phyloP scores from a whole-genome alignment of 2,888 invertebrate species.

The Tenthredo scrophulariae region DNA sequence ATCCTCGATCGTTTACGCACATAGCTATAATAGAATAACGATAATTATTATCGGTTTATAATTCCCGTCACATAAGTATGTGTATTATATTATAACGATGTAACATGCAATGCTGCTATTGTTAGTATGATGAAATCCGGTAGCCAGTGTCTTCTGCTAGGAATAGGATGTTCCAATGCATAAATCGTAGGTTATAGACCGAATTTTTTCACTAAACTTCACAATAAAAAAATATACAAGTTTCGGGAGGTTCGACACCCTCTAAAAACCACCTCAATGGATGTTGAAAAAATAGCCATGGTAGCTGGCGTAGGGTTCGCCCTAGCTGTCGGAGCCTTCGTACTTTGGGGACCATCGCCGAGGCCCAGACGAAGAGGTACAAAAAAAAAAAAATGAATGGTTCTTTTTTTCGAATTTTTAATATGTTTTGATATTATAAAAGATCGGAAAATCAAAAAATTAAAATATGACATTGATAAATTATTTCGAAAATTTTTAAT shows the following conservation, averaged over 20 bases:
- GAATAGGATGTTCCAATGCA: not conserved
- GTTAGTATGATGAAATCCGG: conserved; percentile 6
- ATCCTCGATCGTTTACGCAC: not conserved
- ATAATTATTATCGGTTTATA: not conserved
- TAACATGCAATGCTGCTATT: not conserved
- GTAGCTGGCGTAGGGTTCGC: conserved; percentile 90
- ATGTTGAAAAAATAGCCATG: conserved; percentile 87
- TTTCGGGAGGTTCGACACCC: not conserved
- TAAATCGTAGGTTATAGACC: not conserved
- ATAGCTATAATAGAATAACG: not conserved
- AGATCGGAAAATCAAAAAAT: not conserved
- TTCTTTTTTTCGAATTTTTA: not conserved
- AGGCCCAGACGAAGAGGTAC: conserved; percentile 80
- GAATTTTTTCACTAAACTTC: not conserved
- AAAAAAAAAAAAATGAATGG: not conserved
- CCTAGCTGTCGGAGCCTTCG: conserved; percentile 90
- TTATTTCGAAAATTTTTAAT: not conserved
- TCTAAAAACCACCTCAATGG: conserved; percentile 78
- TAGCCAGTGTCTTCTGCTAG: not conserved
- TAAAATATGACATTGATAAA: not conserved
- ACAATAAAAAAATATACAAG: not conserved
- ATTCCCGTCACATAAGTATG: not conserved
- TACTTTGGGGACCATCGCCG: conserved; percentile 88
- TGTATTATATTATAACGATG: not conserved
- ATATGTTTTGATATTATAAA: not conserved